These are phyloP conservation scores for Mesorhabditis spiculigera DNA, from an alignment of 2,888 invertebrate genomes.

Conservation along the genomic window DNA sequence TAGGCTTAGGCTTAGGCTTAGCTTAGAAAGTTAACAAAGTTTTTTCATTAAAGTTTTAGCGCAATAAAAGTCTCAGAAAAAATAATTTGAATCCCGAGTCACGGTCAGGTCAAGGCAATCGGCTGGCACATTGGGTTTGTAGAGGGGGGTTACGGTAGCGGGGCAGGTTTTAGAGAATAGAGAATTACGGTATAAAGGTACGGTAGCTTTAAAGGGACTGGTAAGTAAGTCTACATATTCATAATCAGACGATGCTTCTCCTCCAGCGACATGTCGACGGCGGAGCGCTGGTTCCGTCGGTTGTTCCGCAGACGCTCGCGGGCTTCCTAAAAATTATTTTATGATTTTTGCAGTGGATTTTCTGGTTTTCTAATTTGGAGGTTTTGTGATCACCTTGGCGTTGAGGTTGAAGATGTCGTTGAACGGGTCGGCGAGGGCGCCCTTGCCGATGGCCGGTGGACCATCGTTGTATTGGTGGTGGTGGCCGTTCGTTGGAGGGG, in stretches of 20 bases:
- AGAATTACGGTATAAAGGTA: too few relatives aligned
- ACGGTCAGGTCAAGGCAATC: constrained; percentile 2
- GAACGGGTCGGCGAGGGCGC: background rate
- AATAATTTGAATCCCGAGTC: background rate
- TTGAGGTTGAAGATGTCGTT: background rate
- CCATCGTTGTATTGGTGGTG: too few relatives aligned
- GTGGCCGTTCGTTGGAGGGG: too few relatives aligned
- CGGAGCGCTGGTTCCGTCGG: constrained; percentile 34
- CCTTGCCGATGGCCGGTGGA: too few relatives aligned
- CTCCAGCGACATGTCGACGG: constrained; percentile 48
- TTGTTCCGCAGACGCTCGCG: constrained; percentile 45
- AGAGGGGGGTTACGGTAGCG: background rate
- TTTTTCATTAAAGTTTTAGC: too few relatives aligned
- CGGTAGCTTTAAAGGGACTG: too few relatives aligned
- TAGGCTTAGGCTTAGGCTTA: background rate
- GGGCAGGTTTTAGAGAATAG: too few relatives aligned
- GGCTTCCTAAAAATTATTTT: constrained; percentile 51
- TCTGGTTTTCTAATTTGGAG: background rate
- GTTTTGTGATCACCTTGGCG: background rate
- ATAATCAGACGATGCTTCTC: constrained; percentile 53
- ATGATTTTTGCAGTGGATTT: too few relatives aligned
- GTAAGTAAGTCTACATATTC: constrained; percentile 36
- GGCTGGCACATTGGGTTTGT: background rate
- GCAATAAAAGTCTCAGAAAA: background rate
- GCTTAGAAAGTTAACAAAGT: background rate